Conservation (phyloP, 2,113 vertebrate genomes). For the Erpornis zantholeuca region DNA sequence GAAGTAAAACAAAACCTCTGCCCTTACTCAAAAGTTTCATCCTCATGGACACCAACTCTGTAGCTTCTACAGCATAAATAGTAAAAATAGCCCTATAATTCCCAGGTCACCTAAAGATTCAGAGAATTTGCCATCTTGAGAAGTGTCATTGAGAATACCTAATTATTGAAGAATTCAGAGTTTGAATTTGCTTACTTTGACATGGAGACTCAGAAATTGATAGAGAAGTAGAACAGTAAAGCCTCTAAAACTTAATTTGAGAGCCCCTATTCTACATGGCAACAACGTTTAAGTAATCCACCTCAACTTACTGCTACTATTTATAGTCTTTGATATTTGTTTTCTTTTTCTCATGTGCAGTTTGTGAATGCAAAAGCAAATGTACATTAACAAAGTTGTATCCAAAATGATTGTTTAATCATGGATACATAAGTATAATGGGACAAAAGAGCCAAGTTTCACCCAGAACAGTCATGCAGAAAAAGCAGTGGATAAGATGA, state of each 20-base stretch:
- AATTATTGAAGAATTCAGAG: neutral
- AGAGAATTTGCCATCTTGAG: neutral
- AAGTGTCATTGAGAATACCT: neutral
- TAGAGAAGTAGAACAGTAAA: neutral
- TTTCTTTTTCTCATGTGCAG: fast-evolving
- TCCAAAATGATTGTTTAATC: neutral
- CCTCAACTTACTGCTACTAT: neutral
- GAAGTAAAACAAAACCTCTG: neutral
- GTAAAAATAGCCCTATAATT: neutral
- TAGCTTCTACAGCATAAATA: neutral
- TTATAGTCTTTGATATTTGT: neutral
- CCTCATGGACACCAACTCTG: neutral
- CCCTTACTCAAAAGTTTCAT: neutral
- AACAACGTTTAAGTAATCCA: neutral
- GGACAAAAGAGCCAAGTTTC: neutral
- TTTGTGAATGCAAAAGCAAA: neutral
- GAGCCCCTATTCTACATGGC: neutral
- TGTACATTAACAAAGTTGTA: neutral
- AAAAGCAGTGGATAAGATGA: neutral
- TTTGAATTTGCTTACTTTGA: neutral
- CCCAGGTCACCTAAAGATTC: neutral
- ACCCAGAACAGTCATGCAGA: neutral
- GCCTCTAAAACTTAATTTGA: neutral
- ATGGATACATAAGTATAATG: neutral
- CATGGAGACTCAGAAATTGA: neutral